Conservation (phyloP, 2,113 vertebrate genomes). For the Misgurnus anguillicaudatus region DNA sequence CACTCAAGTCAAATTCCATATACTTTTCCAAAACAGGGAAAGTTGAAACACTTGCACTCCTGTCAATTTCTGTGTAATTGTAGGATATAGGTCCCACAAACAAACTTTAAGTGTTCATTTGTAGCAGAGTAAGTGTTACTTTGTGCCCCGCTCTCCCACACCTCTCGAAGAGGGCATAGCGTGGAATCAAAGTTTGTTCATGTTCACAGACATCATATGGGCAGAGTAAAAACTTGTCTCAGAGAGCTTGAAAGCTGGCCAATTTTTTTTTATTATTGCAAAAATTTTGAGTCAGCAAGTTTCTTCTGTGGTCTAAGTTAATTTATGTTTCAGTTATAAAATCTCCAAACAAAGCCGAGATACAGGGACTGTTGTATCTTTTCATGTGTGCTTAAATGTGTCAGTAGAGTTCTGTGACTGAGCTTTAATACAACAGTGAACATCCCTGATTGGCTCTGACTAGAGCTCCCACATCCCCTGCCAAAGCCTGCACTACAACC, state of each 20-base stretch:
- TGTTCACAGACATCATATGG: slow-evolving; percentile 20
- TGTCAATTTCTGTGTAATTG: not conserved
- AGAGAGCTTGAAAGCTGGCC: slow-evolving; percentile 17
- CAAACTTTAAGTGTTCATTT: slow-evolving; percentile 6
- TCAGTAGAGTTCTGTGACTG: not conserved
- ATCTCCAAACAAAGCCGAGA: not conserved
- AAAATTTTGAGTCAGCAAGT: slow-evolving; percentile 21
- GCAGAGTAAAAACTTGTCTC: slow-evolving; percentile 1
- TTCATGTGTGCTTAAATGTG: slow-evolving; percentile 1
- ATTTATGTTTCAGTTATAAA: slow-evolving; percentile 11
- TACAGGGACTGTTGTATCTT: not conserved
- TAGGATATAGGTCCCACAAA: not conserved
- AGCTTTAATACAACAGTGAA: not conserved
- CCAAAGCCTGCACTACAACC: not conserved
- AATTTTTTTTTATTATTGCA: slow-evolving; percentile 9
- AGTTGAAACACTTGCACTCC: too few relatives aligned
- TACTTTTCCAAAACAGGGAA: too few relatives aligned
- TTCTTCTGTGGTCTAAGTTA: not conserved
- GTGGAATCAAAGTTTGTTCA: slow-evolving; percentile 22
- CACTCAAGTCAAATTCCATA: too few relatives aligned
- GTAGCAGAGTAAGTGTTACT: too few relatives aligned
- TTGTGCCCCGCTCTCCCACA: too few relatives aligned
- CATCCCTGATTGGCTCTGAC: not conserved
- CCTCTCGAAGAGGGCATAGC: not conserved
- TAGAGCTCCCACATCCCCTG: not conserved